Evolutionary conservation across 2,797 vertebrate genomes (phyloP), one percentile per base, ranked within the genome.

Genomic region (Dendrocincla tyrannina): DNA sequence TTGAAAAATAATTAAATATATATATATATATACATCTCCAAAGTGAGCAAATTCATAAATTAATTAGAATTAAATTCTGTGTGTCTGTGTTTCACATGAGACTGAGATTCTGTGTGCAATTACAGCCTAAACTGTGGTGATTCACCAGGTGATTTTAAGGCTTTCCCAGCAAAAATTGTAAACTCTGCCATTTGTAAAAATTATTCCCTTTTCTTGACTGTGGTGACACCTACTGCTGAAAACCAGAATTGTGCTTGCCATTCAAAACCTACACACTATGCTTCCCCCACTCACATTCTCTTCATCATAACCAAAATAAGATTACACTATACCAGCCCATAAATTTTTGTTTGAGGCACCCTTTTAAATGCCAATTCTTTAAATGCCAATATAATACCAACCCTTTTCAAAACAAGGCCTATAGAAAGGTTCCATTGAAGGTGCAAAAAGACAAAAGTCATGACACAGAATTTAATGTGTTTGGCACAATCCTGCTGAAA

Each of bases 161-260:
- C 24, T 82, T 74, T 91, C 30, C 72, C 44, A 64, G 52, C 33
- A 93, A 42, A 85, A 85, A 83, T 0, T 39, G 12, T 27, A 11
- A 91, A 76, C 17, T 58, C 6, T 23, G 30, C 2, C 13, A 10
- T 9, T 35, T 64, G 30, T 10, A 4, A 0, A 10, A 55, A 44
- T 39, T 11, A 47, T 10, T 87, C 39, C 1, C 5, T 91, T 88
- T 72, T 53, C 76, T 91, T 72, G 69, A 58, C 79, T 86, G 17
- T 3, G 10, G 67, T 92, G 96, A 97, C 96, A 94, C 39, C 96
- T 96, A 52, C 75, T 95, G 97, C 78, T 87, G 44, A 69, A 72
- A 96, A 85, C 4, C 4, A 73, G 76, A 92, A 92, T 16, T 79
- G 46, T 22, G 10, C n/a, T 42, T 73, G 42, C 27, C 2, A 0